Percentiles rank a stretch among this genome's conserved stretches.
These are phyloP conservation scores for Orientallactaga sibirica DNA, from an alignment of 2,797 vertebrate genomes.

Conservation along the genomic window DNA sequence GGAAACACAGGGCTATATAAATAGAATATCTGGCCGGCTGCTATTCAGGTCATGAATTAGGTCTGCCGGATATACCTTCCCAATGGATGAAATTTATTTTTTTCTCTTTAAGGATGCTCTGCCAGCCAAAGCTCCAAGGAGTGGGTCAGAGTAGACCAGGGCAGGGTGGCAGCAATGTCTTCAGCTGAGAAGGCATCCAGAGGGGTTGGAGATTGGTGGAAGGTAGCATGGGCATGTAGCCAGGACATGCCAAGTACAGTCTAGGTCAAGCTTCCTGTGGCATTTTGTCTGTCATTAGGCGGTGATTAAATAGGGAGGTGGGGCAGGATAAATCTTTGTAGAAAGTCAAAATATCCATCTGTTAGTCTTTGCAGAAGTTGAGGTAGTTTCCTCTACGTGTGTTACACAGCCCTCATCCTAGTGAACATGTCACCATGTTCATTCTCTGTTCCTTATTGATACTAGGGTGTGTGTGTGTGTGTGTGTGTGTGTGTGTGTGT, in stretches of 20 bases:
- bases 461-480: no score
- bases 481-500: no score
- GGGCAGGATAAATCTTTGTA: neutral
- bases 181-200: neutral
- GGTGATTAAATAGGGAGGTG: neutral
- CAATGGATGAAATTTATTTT: rapidly evolving
- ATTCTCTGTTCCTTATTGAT: neutral
- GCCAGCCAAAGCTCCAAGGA: neutral
- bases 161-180: no score
- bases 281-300: neutral
- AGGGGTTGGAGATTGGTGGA: neutral
- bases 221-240: neutral
- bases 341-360: neutral
- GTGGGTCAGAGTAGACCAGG: neutral
- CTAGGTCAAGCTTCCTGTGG: neutral
- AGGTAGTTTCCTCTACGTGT: neutral
- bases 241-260: neutral
- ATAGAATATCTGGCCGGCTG: neutral
- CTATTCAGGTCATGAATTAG: neutral
- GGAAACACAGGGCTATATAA: neutral
- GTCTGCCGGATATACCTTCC: neutral
- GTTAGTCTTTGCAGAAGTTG: neutral
- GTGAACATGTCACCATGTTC: neutral
- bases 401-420: no score
- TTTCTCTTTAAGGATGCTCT: neutral